A percentile compares a stretch with the other conserved stretches of the same genome.
Conservation (phyloP, 2,888 invertebrate species). For the Catonia carolina region DNA sequence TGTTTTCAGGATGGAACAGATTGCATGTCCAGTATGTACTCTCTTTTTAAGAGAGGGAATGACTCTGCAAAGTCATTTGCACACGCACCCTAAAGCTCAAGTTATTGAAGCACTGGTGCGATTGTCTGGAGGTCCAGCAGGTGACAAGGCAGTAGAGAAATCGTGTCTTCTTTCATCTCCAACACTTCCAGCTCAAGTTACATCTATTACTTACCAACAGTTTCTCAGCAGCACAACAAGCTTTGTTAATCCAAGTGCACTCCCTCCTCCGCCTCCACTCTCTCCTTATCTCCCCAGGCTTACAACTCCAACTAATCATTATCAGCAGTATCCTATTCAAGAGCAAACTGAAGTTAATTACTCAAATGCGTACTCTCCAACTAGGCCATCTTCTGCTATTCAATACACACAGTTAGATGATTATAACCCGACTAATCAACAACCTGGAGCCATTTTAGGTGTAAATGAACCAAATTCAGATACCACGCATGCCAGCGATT, state of each 20-base stretch:
- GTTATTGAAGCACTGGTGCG: slow-evolving; percentile 68
- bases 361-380: background rate
- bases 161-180: slow-evolving; percentile 29
- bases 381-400: background rate
- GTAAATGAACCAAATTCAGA: background rate
- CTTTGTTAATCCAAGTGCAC: slow-evolving; percentile 8
- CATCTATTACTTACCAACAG: slow-evolving; percentile 35
- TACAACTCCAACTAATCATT: slow-evolving; percentile 1
- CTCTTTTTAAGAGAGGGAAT: slow-evolving; percentile 76
- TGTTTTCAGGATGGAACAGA: slow-evolving; percentile 23
- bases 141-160: slow-evolving; percentile 2
- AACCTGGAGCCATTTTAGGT: background rate
- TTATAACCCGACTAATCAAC: background rate
- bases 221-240: slow-evolving; percentile 28
- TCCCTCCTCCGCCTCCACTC: slow-evolving; percentile 3
- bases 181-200: slow-evolving; percentile 37
- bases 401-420: slow-evolving; percentile 4
- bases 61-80: slow-evolving; percentile 69
- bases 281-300: background rate
- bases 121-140: slow-evolving; percentile 16
- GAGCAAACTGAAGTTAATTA: slow-evolving; percentile 7
- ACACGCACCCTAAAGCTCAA: slow-evolving; percentile 82
- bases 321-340: slow-evolving; percentile 11
- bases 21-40: slow-evolving; percentile 75
- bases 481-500: too few species aligned